Evolutionary conservation across 2,888 invertebrate species (phyloP), one percentile per base, ranked within the genome.

Genomic region (Epinotia ramella): DNA sequence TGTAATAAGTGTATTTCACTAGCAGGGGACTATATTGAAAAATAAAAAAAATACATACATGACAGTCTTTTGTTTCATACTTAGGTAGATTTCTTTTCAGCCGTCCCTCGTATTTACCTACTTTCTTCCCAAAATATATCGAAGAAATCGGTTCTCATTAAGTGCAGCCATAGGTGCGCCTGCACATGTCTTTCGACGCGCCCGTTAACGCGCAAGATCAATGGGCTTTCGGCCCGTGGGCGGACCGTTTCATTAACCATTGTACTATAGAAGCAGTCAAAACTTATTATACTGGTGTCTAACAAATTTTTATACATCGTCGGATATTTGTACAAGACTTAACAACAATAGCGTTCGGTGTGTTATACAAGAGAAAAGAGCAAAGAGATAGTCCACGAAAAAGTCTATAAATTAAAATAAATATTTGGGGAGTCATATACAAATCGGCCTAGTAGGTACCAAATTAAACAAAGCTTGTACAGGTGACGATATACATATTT

Each of bases 161-260:
- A 82, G 78, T 83, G 84, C 84, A 83, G 53, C 24, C 24, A 65
- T 84, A 84, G 82, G 81, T 85, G 86, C 84, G 84, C 86, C 81
- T 82, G 86, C 87, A 85, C 88, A 87, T 87, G 88, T 89, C 88
- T 90, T 88, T 89, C 90, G 87, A 88, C 89, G 87, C 87, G 86
- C 85, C 90, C 87, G 89, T 91, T 91, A 92, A 89, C 88, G 86
- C 88, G 88, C 86, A 85, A 91, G 91, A 92, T 92, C 92, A 92
- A 92, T 91, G 89, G 87, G 88, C 86, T 87, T 86, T 86, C 84
- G 85, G 82, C 81, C 83, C 85, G 93, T 93, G 91, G 93, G 93
- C 91, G 93, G 89, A 88, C 86, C 90, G 87, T 88, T 93, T 92
- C 92, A 93, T 93, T 93, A 92, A 90, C 89, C 89, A 91, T 91